Base-by-base conservation (phyloP, 2,113 vertebrate genomes). In the Zingel zingel region DNA sequence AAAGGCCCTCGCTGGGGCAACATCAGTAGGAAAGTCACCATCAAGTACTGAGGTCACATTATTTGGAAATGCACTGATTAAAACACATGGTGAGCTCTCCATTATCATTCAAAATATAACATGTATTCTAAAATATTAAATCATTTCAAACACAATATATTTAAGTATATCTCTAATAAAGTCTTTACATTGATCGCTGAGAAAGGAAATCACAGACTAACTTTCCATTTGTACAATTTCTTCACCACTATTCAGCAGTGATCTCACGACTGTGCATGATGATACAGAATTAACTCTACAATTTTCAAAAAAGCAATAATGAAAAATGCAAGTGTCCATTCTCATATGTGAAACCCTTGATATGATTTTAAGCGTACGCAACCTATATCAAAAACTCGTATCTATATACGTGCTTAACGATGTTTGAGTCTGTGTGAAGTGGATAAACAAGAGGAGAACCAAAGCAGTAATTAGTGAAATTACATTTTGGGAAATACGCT, bases 71-170 rank as follows among this genome's bases (percentile, higher is more conserved):
- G 74, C 67, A 89, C 50, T 39, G 69, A 82, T 85, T 74, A 82
- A 86, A 86, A 91, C 47, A 5, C 70, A 76, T 61, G 61, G 80
- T 74, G 79, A 89, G 50, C 61, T 88, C 64, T 86, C 78, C 3
- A 69, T 83, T 69, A 57, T 81, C 82, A 81, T 88, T 91, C 71
- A 89, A 91, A 92, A 91, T 91, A 85, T 86, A 87, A 86, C 80
- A 80, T 61, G 57, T 85, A 79, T 78, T 81, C 86, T 88, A 69
- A 87, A 84, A 86, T 91, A 91, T 91, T 92, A 92, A 91, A 91
- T 89, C 62, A 84, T 92, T 77, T 93, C 83, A 88, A 88, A 91
- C 76, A 76, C 73, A 84, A 86, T 81, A 84, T 88, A 86, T 91
- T 82, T 85, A 84, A 85, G 77, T 77, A 82, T 89, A 79, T 79